Base-by-base conservation (phyloP, 2,797 vertebrate genomes). In the Brachyalestes nurse region DNA sequence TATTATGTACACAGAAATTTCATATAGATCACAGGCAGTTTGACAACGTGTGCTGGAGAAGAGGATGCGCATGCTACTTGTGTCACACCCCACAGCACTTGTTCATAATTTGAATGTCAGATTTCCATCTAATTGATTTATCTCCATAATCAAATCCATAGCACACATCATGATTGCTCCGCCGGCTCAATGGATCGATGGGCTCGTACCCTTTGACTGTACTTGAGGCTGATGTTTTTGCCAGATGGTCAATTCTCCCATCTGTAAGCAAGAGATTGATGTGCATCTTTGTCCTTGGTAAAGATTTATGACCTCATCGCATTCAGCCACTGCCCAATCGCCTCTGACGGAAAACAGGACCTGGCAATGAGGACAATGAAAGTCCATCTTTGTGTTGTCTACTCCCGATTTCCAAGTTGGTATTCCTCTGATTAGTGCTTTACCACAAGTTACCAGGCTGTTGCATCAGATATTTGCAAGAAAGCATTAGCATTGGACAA, bases 241-340 rank as follows among this genome's bases (percentile, higher is more conserved):
- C 92, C 82, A 84, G 79, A 85, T 87, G 82, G 77, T 81, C 70
- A 83, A 81, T 74, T 74, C 70, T 21, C 73, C 77, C 80, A 83
- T 84, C 84, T 74, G 23, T 78, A 76, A 65, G 70, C 83, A 80
- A 82, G 85, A 83, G 78, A 85, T 84, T 86, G 79, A 87, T 86
- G 83, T 77, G 64, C 83, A 13, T 78, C 80, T 75, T 66, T 78
- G 83, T 89, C 86, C 80, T 70, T 81, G 85, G 82, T 82, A 62
- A 78, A 85, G 85, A 88, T 88, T 83, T 84, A 84, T 79, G 77
- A 72, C 83, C 79, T 71, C 65, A 12, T 61, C 74, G 79, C 71
- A 25, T 45, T 70, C 34, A 14, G 40, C 51, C 49, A 19, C 16
- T 14, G 66, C 60, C 83, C 60, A 49, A 42, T 66, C 17, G 45